These are phyloP conservation scores for Pseudomugil gertrudae DNA, from an alignment of 2,797 vertebrate species.

Conservation along the genomic window DNA sequence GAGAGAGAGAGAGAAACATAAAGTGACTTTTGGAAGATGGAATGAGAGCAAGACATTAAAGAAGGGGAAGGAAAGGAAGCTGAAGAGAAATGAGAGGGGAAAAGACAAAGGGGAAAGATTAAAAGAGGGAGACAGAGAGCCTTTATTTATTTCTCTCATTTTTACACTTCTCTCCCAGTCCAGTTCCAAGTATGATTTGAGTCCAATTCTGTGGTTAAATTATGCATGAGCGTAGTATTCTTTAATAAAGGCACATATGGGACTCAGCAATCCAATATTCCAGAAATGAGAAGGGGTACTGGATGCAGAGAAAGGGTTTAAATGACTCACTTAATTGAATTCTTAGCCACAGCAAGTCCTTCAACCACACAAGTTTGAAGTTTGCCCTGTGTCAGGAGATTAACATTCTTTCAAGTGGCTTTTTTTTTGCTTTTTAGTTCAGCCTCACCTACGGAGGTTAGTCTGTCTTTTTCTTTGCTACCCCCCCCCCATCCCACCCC, in stretches of 20 bases:
- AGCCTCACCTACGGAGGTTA: conserved; percentile 63
- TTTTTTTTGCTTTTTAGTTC: conserved; percentile 55
- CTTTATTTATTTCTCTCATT: conserved; percentile 45
- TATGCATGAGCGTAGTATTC: conserved; percentile 58
- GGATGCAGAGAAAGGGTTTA: conserved; percentile 56
- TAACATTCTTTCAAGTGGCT: conserved; percentile 52
- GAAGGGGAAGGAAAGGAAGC: conserved; percentile 35
- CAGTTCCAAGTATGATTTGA: conserved; percentile 44
- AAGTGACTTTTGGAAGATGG: conserved; percentile 51
- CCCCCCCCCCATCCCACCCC: background rate
- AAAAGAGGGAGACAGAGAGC: conserved; percentile 43
- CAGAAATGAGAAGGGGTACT: conserved; percentile 49
- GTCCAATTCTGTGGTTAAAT: conserved; percentile 61
- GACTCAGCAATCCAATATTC: conserved; percentile 56
- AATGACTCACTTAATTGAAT: conserved; percentile 65
- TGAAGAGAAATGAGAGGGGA: conserved; percentile 26
- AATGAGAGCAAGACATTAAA: conserved; percentile 51
- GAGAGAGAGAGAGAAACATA: conserved; percentile 1
- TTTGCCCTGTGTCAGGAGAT: conserved; percentile 41
- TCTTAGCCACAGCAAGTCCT: conserved; percentile 43
- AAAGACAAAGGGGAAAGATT: conserved; percentile 58
- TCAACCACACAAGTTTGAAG: conserved; percentile 31
- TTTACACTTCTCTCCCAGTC: conserved; percentile 33
- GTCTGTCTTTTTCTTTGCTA: conserved; percentile 29
- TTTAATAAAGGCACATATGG: conserved; percentile 63